phyloP scores from a whole-genome alignment of 2,888 invertebrate genomes.

The Phanerotoma sp. region DNA sequence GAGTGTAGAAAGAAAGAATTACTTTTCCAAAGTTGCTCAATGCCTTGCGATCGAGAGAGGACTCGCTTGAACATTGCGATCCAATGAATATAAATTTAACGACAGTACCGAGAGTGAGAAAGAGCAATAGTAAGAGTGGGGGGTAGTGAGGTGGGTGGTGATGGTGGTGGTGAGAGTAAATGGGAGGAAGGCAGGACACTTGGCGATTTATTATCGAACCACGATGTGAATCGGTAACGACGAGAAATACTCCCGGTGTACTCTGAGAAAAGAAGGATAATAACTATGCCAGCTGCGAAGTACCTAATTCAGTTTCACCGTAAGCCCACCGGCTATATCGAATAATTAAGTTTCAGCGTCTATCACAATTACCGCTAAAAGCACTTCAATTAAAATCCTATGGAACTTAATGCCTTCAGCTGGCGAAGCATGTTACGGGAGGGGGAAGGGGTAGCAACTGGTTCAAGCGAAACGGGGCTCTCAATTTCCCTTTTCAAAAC shows the following conservation, averaged over 20 bases:
- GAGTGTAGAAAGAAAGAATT: conserved; percentile 18
- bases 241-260: conserved; percentile 20
- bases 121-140: background rate
- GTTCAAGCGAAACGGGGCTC: conserved; percentile 10
- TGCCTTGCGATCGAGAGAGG: conserved; percentile 13
- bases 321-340: conserved; percentile 37
- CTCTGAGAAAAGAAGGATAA: conserved; percentile 29
- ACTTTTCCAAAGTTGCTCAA: conserved; percentile 20
- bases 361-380: conserved; percentile 48
- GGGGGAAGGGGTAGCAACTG: conserved; percentile 26
- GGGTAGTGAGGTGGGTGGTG: too few species aligned
- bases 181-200: conserved; percentile 14
- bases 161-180: too few species aligned
- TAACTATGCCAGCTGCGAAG: conserved; percentile 33
- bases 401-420: conserved; percentile 43
- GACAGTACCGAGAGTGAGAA: background rate
- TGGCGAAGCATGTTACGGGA: conserved; percentile 30
- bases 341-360: conserved; percentile 44
- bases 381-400: conserved; percentile 47
- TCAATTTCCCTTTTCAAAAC: conserved; percentile 11
- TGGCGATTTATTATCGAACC: conserved; percentile 26
- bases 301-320: conserved; percentile 36
- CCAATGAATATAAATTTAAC: conserved; percentile 27
- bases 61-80: conserved; percentile 17
- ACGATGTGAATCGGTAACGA: conserved; percentile 26